phyloP scores from a whole-genome alignment of 2,888 invertebrate species.

The Xestia ashworthii region DNA sequence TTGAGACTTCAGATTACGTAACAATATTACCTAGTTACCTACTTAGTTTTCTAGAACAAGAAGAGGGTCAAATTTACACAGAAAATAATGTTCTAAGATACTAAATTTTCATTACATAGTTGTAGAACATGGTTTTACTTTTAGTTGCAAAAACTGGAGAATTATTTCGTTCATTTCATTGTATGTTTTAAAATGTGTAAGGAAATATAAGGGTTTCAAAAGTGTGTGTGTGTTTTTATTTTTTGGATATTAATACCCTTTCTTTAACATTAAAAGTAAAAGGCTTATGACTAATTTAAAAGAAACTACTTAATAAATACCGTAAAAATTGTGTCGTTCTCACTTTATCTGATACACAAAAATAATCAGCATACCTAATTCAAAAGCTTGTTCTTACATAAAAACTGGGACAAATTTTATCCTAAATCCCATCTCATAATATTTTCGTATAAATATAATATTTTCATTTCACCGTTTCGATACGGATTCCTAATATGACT shows the following conservation, averaged over 20 bases:
- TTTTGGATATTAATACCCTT: not conserved
- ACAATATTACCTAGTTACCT: slow-evolving; percentile 7
- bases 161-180: not conserved
- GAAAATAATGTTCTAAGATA: slow-evolving; percentile 32
- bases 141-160: slow-evolving; percentile 21
- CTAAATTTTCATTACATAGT: slow-evolving; percentile 35
- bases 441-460: slow-evolving; percentile 7
- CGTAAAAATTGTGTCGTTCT: not conserved
- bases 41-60: slow-evolving; percentile 15
- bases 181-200: not conserved
- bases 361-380: not conserved
- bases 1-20: not conserved
- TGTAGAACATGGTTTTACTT: slow-evolving; percentile 45
- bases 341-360: not conserved
- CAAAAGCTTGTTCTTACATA: not conserved
- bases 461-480: slow-evolving; percentile 12
- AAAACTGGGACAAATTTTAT: slow-evolving; percentile 1
- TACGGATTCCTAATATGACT: slow-evolving; percentile 33
- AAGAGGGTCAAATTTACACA: slow-evolving; percentile 22
- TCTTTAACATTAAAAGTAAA: not conserved
- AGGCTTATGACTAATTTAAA: not conserved
- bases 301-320: not conserved
- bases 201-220: not conserved
- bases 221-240: not conserved
- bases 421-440: slow-evolving; percentile 10